Percentiles rank a stretch among this genome's conserved stretches.
phyloP scores from a whole-genome alignment of 2,888 invertebrate genomes.

The Empis stercorea region DNA sequence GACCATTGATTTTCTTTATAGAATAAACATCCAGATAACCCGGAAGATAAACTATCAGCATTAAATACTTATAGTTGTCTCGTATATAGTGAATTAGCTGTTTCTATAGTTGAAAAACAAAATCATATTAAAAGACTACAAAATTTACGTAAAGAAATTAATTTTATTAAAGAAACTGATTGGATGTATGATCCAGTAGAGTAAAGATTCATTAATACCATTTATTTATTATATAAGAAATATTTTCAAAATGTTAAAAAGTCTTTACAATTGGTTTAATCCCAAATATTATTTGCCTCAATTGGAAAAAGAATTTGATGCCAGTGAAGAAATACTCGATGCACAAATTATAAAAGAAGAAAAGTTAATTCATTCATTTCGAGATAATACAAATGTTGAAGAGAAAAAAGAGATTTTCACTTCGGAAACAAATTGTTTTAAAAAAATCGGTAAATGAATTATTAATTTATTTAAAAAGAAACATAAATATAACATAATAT shows the following conservation, averaged over 20 bases:
- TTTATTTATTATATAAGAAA: neutral
- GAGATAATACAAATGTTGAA: neutral
- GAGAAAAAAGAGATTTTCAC: conserved; percentile 2
- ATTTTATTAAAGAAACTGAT: conserved; percentile 63
- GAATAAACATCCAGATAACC: no score
- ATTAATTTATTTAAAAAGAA: neutral
- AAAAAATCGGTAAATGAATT: conserved; percentile 18
- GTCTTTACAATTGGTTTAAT: neutral
- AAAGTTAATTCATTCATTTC: neutral
- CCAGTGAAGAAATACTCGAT: conserved; percentile 36
- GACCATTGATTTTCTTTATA: no score
- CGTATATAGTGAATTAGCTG: no score
- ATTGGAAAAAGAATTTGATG: conserved; percentile 27
- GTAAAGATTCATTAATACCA: conserved; percentile 24
- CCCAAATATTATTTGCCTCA: neutral
- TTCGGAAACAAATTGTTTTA: conserved; percentile 16
- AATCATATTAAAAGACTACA: conserved; percentile 59
- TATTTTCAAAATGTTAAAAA: neutral
- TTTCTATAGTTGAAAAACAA: conserved; percentile 23
- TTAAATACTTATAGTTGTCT: no score
- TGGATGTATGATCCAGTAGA: conserved; percentile 67
- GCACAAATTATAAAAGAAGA: conserved; percentile 18
- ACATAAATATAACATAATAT: no score
- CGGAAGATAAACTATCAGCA: no score
- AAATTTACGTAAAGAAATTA: conserved; percentile 57